Base-by-base conservation (phyloP, 2,113 vertebrate species). In the Maccullochella peelii region DNA sequence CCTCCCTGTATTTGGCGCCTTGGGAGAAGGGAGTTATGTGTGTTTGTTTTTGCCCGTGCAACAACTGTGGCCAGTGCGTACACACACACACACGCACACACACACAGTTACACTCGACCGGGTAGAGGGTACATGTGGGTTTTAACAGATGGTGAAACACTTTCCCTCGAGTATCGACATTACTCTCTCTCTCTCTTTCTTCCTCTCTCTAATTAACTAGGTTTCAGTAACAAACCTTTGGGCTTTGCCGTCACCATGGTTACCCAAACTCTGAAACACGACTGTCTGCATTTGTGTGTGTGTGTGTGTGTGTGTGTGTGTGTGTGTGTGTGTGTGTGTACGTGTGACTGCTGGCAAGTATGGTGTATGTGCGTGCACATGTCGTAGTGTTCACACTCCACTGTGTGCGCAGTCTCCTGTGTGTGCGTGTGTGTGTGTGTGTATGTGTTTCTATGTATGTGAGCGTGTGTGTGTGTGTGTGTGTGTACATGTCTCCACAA, bases 151-250 rank as follows among this genome's bases (percentile, higher is more conserved):
- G 95, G 93, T 87, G 92, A 93, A 94, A 92, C 89, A 88, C 83
- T 93, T 89, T 94, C 94, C 92, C 93, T 80, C 2, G 93, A 93
- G 95, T 93, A 85, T 90, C 57, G 63, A 76, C 79, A 65, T 84
- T 87, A 77, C 69, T 88, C 84, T 88, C 86, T 73, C 69, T 82
- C 75, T 79, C 67, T 73, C 54, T 38, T 73, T 82, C 69, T 55
- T 62, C 73, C 75, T 58, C 73, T 84, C 87, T 91, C 25, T 94
- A 94, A 95, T 96, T 95, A 96, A 95, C 94, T 91, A 94, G 92
- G 90, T 95, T 96, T 96, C 92, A 91, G 92, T 95, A 95, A 95
- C 93, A 93, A 95, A 95, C 94, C 95, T 96, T 95, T 94, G 93
- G 94, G 94, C 93, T 93, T 94, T 93, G 86, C 67, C 54, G 90